Conservation (phyloP, 2,797 vertebrate genomes). For the Distichodus sexfasciatus region DNA sequence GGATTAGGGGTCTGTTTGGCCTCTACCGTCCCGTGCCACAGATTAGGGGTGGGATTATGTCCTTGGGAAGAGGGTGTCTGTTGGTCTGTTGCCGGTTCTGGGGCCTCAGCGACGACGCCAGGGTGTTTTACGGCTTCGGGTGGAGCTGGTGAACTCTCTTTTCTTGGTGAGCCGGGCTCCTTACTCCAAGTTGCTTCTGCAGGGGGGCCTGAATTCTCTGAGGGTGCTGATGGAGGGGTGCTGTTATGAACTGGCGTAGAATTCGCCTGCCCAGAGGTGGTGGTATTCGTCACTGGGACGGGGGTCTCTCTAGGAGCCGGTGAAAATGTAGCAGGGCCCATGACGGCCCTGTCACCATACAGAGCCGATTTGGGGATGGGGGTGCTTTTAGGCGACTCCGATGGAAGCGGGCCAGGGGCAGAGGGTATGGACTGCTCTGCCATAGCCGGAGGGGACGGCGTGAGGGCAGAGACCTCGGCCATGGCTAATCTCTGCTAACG, state of each 20-base stretch:
- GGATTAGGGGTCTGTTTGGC: conserved; percentile 61
- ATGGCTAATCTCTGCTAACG: conserved; percentile 60
- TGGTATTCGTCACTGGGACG: neutral
- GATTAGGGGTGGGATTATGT: conserved; percentile 61
- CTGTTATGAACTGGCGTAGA: neutral
- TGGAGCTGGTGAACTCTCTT: conserved; percentile 16
- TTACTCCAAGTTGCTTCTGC: conserved; percentile 5
- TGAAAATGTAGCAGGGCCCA: conserved; percentile 34
- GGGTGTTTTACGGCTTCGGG: neutral
- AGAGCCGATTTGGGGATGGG: conserved; percentile 66
- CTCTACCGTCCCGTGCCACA: conserved; percentile 62
- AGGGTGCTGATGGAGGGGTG: neutral
- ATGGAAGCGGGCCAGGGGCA: conserved; percentile 53
- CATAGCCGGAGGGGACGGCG: conserved; percentile 65
- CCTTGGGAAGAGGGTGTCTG: conserved; percentile 54
- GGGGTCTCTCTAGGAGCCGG: neutral
- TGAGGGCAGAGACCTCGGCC: conserved; percentile 73
- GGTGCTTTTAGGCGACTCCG: conserved; percentile 49
- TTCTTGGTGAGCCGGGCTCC: neutral
- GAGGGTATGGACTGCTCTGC: conserved; percentile 61
- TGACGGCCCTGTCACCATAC: conserved; percentile 62
- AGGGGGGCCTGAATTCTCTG: neutral
- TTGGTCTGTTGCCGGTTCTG: conserved; percentile 3
- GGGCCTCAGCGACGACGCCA: conserved; percentile 22
- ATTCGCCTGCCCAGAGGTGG: neutral